Conservation (phyloP, 2,113 vertebrate species). For the Carlito syrichta region DNA sequence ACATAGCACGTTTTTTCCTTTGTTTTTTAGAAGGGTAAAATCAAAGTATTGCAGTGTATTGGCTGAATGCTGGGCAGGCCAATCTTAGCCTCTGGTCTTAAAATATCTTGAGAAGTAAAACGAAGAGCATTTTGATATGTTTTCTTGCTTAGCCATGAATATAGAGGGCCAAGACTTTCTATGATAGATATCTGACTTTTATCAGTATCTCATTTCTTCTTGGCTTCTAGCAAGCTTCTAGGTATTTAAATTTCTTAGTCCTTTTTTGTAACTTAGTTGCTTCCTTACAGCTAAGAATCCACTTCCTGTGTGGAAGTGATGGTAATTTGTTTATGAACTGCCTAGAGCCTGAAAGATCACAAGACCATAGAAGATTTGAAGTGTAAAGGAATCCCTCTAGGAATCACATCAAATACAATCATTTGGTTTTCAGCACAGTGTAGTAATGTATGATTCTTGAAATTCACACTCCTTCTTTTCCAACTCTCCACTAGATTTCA, state of each 20-base stretch:
- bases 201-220: slow-evolving; percentile 32
- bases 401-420: slow-evolving; percentile 31
- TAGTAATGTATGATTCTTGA: slow-evolving; percentile 38
- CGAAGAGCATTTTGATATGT: slow-evolving; percentile 13
- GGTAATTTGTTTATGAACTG: slow-evolving; percentile 40
- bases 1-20: neutral
- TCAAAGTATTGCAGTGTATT: neutral
- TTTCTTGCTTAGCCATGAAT: slow-evolving; percentile 10
- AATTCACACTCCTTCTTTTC: slow-evolving; percentile 58
- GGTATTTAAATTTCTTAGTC: slow-evolving; percentile 48
- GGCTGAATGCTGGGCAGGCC: neutral
- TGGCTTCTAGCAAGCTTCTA: slow-evolving; percentile 49
- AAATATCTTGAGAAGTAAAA: slow-evolving; percentile 29
- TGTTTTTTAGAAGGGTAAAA: slow-evolving; percentile 30
- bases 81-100: neutral
- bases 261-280: neutral
- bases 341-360: slow-evolving; percentile 12
- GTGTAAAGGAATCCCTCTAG: slow-evolving; percentile 64
- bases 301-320: neutral
- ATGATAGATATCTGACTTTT: slow-evolving; percentile 19
- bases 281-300: neutral
- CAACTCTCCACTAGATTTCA: slow-evolving; percentile 49
- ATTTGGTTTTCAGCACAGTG: neutral
- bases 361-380: neutral
- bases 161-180: neutral